Evolutionary conservation across 2,888 invertebrate species (phyloP), one percentile per base, ranked within the genome.

Genomic region (Tiliacea aurago): DNA sequence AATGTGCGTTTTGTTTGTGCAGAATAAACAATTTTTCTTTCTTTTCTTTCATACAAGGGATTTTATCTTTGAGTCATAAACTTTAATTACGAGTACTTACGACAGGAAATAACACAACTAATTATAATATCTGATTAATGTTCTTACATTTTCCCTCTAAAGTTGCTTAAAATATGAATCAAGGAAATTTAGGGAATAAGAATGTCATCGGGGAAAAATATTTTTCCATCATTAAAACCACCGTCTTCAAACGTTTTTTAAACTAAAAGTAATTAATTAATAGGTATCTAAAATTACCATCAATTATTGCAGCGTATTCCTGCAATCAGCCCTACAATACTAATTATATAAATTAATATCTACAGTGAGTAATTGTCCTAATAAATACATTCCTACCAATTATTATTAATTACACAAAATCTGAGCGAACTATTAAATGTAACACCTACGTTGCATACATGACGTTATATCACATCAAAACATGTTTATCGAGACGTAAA

Each of bases 391-490:
- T 43, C 62, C n/a, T 33, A 53, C 43, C 33, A 43, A 49, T 75
- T 64, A 53, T 49, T 61, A 23, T 56, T 43, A 53, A 70, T 70
- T 63, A 49, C 20, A 45, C 23, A 69, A 59, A 71, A 47, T 58
- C n/a, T 4, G 20, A 55, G 45, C 7, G 4, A 41, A 59, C 20
- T 23, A 45, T 67, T 59, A 4, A 55, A 15, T 45, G 7, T n/a
- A 70, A n/a, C 58, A 28, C 5, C 7, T 53, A 67, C 37, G 37
- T 20, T 33, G 41, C 13, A 18, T 41, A 7, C 55, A 77, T 78
- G 68, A 81, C 83, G 83, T 68, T 43, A 66, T 58, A 55, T 64
- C 51, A 33, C n/a, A 49, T 62, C n/a, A 72, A 59, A 83, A 81
- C 65, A 83, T 71, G 70, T 78, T 81, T 66, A 55, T 68, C 28